Evolutionary conservation across 2,888 invertebrate species (phyloP).

Genomic region (Cheilosia pagana): DNA sequence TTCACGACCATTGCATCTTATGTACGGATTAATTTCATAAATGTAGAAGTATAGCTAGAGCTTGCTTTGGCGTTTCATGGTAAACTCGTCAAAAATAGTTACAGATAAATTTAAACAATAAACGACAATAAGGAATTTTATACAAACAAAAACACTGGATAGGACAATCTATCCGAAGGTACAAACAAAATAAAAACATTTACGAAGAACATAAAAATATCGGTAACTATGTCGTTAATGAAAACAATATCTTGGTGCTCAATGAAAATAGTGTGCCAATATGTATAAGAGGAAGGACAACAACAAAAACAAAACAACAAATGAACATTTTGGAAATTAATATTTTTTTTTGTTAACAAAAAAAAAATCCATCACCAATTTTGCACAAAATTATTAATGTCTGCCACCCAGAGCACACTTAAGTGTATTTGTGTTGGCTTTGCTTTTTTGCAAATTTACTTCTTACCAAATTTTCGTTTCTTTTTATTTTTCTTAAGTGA

Average conservation of each 20-base stretch:
- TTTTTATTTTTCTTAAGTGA: slow-evolving; percentile 83
- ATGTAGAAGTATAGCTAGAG: too few relatives aligned
- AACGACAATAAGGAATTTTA: too few relatives aligned
- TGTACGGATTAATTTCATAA: too few relatives aligned
- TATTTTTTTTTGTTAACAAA: slow-evolving; percentile 9
- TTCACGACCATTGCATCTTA: too few relatives aligned
- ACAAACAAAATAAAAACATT: too few relatives aligned
- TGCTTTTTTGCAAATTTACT: slow-evolving; percentile 51
- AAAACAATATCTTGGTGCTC: slow-evolving; percentile 11
- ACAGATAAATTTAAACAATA: too few relatives aligned
- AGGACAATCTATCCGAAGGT: too few relatives aligned
- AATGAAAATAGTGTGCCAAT: slow-evolving; percentile 18
- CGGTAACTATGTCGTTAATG: not conserved
- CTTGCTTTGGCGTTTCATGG: too few relatives aligned
- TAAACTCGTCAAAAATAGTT: too few relatives aligned
- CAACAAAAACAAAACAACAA: slow-evolving; percentile 23
- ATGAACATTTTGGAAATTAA: slow-evolving; percentile 3
- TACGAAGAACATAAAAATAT: too few relatives aligned
- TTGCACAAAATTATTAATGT: slow-evolving; percentile 44
- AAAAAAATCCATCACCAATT: slow-evolving; percentile 51
- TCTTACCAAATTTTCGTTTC: slow-evolving; percentile 84
- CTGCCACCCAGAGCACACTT: slow-evolving; percentile 36
- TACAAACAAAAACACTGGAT: too few relatives aligned
- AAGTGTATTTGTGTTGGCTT: slow-evolving; percentile 13
- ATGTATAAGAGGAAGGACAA: slow-evolving; percentile 6